Percentiles rank a stretch among this genome's conserved stretches.
phyloP scores from a whole-genome alignment of 2,888 invertebrate genomes.

The Unio delphinus region DNA sequence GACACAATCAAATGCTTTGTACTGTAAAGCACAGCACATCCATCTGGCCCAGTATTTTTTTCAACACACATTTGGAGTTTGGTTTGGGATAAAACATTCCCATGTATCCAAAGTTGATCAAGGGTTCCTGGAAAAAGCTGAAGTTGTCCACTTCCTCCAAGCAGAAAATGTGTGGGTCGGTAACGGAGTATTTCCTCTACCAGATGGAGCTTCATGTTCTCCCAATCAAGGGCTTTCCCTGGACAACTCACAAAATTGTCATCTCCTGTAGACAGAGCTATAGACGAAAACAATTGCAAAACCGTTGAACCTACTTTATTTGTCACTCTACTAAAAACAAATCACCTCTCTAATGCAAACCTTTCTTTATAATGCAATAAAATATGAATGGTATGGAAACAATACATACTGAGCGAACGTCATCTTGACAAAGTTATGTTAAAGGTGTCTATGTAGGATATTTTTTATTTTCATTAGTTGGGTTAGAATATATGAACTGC shows the following conservation, averaged over 20 bases:
- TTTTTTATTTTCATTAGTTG: no score
- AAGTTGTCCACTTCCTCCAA: constrained; percentile 86
- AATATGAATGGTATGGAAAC: no score
- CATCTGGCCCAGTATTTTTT: constrained; percentile 84
- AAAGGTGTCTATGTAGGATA: no score
- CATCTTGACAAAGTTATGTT: no score
- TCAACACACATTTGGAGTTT: constrained; percentile 83
- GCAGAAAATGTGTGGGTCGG: constrained; percentile 81
- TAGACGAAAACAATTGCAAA: constrained; percentile 45
- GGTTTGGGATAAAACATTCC: constrained; percentile 84
- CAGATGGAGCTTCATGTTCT: constrained; percentile 78
- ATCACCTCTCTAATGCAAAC: no score
- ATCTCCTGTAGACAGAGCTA: constrained; percentile 81
- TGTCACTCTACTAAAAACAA: no score
- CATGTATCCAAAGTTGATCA: constrained; percentile 79
- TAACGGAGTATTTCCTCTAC: constrained; percentile 81
- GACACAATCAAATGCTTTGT: constrained; percentile 78
- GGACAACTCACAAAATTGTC: constrained; percentile 84
- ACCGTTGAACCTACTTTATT: no score
- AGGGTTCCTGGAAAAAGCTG: constrained; percentile 76
- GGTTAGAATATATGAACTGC: no score
- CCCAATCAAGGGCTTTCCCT: constrained; percentile 81
- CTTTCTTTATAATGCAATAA: no score
- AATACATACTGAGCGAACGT: no score
- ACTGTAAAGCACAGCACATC: constrained; percentile 83